Base-by-base conservation (phyloP, 1,140 invertebrate species). In the Bombus breviceps region DNA sequence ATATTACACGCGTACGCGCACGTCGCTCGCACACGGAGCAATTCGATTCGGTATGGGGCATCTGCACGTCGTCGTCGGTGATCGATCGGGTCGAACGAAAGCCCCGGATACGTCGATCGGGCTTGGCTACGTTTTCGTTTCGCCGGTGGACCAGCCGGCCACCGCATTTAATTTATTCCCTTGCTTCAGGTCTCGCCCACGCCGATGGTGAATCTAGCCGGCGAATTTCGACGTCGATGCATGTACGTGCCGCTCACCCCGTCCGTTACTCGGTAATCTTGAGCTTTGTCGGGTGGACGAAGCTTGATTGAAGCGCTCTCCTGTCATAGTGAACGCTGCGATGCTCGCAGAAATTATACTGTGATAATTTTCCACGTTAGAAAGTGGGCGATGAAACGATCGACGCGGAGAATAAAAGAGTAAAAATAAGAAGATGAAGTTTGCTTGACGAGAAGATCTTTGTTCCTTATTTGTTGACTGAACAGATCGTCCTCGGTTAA, bases 131-230 rank as follows among this genome's bases (percentile, higher is more conserved):
- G 47, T 53, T 53, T 53, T 53, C 47, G 47, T 53, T 53, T 53
- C 47, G 47, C 47, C 47, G 47, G 47, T 53, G 47, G 69, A n/a
- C 47, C n/a, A 62, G 22, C 62, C 8, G 32, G 37, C 32, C 39
- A 37, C 18, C 79, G 62, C 74, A 73, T 88, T 86, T 88, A 81
- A 89, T 88, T 88, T 86, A 89, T 82, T 82, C 80, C 82, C 59
- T 15, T 57, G 57, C 68, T 82, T 90, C 12, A 37, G 53, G 1
- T 75, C 25, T 57, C 73, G 6, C 73, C 15, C 22, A 47, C 41
- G 39, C 32, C 64, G 32, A 68, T 25, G 41, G 25, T 37, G 39
- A 41, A 32, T 34, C 73, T 34, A 34, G 22, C 43, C 72, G 34
- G 10, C 68, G 32, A 28, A 75, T 34, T 57, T 57, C 73, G 39